Evolutionary conservation across 2,888 invertebrate species (phyloP).

Genomic region (Sycophila texana): DNA sequence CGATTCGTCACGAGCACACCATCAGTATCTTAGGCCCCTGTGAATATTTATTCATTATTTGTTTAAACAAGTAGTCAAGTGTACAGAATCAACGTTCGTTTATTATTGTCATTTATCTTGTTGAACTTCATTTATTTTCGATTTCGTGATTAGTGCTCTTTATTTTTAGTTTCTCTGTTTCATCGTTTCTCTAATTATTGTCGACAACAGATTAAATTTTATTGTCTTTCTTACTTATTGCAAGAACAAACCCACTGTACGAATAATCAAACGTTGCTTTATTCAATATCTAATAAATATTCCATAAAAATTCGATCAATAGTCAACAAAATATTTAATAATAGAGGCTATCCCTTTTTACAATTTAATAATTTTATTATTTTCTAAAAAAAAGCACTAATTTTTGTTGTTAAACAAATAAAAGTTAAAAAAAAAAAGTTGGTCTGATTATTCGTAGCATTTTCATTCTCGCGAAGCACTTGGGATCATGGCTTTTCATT

Average conservation of each 20-base stretch:
- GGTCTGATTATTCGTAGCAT: slow-evolving; percentile 15
- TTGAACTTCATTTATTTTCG: not conserved
- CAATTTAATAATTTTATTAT: too few species aligned
- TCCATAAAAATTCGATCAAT: not conserved
- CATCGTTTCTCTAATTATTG: slow-evolving; percentile 37
- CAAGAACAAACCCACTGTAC: too few species aligned
- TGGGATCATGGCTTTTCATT: slow-evolving; percentile 17
- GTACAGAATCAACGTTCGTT: slow-evolving; percentile 35
- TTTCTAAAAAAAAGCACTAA: not conserved
- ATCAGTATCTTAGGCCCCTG: slow-evolving; percentile 47
- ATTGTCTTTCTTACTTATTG: slow-evolving; percentile 41
- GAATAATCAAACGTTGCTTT: not conserved
- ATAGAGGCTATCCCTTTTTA: too few species aligned
- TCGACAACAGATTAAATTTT: slow-evolving; percentile 37
- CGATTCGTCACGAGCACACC: not conserved
- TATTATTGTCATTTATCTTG: slow-evolving; percentile 41
- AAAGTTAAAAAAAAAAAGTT: too few species aligned
- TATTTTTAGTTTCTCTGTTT: not conserved
- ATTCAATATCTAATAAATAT: not conserved
- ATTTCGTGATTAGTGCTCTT: not conserved
- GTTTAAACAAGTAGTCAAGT: not conserved
- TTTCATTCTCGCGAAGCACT: slow-evolving; percentile 33
- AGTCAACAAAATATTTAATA: not conserved
- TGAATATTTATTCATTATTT: slow-evolving; percentile 38
- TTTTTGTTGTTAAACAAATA: too few species aligned